Evolutionary conservation across 2,797 vertebrate species (phyloP).

Genomic region (Malacoraja senta): DNA sequence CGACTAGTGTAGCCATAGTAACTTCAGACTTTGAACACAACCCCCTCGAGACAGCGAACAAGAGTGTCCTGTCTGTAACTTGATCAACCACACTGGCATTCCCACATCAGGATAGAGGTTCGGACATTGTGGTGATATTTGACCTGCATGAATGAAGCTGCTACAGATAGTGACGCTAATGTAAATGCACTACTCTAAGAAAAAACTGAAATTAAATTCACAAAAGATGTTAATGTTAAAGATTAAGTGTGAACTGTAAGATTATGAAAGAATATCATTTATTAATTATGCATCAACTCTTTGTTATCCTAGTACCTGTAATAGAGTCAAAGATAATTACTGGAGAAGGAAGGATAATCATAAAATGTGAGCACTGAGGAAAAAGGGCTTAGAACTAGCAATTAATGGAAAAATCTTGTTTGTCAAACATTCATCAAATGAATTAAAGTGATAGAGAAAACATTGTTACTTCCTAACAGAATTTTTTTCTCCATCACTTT

Average conservation of each 20-base stretch:
- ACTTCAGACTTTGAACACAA: background rate
- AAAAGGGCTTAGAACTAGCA: background rate
- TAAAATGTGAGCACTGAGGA: background rate
- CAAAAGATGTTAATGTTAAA: background rate
- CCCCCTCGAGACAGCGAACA: background rate
- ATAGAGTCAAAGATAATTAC: background rate
- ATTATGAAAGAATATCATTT: background rate
- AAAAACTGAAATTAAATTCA: background rate
- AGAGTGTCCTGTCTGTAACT: background rate
- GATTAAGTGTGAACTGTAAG: background rate
- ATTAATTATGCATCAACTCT: background rate
- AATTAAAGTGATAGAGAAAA: no score
- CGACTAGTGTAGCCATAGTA: background rate
- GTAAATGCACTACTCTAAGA: background rate
- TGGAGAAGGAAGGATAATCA: background rate
- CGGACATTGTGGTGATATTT: background rate
- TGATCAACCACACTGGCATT: background rate
- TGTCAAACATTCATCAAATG: no score
- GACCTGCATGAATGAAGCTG: background rate
- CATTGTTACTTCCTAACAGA: background rate
- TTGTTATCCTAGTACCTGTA: background rate
- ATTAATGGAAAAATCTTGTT: background rate
- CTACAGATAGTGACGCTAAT: background rate
- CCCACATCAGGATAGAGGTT: background rate
- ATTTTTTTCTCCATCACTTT: background rate